phyloP scores from a whole-genome alignment of 2,113 vertebrate species.

The Grallaria varia region DNA sequence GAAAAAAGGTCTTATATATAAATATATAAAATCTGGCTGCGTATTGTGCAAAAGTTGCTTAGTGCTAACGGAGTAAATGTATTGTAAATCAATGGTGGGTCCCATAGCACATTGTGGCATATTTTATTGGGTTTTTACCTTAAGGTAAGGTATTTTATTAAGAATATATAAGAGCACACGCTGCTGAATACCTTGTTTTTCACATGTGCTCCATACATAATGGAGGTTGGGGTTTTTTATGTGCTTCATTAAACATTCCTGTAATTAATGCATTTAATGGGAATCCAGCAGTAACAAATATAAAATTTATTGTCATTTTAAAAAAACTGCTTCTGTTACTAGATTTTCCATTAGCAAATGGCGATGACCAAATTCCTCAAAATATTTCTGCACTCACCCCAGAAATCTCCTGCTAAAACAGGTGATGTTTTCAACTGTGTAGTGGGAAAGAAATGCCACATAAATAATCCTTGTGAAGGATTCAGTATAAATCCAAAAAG shows the following conservation, averaged over 20 bases:
- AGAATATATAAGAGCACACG: conserved; percentile 59
- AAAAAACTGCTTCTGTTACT: conserved; percentile 50
- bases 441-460: conserved; percentile 72
- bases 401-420: conserved; percentile 71
- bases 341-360: conserved; percentile 74
- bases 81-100: conserved; percentile 73
- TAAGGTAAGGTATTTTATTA: conserved; percentile 77
- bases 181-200: conserved; percentile 71
- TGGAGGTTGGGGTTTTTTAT: neutral
- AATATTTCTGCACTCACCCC: conserved; percentile 67
- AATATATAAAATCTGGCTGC: conserved; percentile 68
- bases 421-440: conserved; percentile 71
- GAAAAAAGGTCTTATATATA: conserved; percentile 64
- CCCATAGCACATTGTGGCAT: conserved; percentile 60
- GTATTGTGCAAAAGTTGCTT: conserved; percentile 71
- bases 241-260: conserved; percentile 76
- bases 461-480: conserved; percentile 72
- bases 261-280: conserved; percentile 78
- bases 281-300: conserved; percentile 76
- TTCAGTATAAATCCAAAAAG: conserved; percentile 50
- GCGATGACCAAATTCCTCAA: conserved; percentile 53
- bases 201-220: conserved; percentile 69
- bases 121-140: conserved; percentile 78
- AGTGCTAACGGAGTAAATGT: conserved; percentile 65
- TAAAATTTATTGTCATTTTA: conserved; percentile 73